Conservation (phyloP, 2,113 vertebrate genomes). For the Piaya cayana region DNA sequence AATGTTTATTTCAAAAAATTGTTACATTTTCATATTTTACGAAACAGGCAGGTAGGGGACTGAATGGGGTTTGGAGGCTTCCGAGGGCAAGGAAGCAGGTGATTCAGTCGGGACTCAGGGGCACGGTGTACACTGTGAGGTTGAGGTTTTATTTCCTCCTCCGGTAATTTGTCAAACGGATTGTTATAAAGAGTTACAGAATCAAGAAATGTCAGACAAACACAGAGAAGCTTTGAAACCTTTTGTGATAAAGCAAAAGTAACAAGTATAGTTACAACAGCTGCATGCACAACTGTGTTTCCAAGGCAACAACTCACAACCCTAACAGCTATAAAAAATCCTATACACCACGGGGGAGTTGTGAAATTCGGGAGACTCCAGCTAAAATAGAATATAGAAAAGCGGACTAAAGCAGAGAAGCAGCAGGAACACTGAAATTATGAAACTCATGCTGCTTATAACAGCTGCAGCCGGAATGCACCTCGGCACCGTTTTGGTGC, state of each 20-base stretch:
- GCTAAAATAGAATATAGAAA: constrained; percentile 43
- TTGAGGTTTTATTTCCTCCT: constrained; percentile 24
- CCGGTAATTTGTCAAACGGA: constrained; percentile 32
- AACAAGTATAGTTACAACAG: constrained; percentile 56
- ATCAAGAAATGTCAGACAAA: constrained; percentile 44
- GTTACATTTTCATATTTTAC: neutral
- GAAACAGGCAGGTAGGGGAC: neutral
- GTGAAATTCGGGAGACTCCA: constrained; percentile 45
- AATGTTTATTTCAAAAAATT: neutral
- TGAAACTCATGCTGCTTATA: neutral
- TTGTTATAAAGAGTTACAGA: constrained; percentile 23
- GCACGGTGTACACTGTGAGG: neutral
- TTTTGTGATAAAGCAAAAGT: constrained; percentile 45
- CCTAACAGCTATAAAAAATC: constrained; percentile 30
- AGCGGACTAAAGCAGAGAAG: constrained; percentile 12
- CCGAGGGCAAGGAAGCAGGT: neutral
- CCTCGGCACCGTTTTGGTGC: neutral
- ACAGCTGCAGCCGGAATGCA: neutral
- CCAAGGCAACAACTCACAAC: constrained; percentile 56
- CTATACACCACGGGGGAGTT: constrained; percentile 27
- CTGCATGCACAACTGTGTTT: constrained; percentile 70
- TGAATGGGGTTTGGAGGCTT: neutral
- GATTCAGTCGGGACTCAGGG: neutral
- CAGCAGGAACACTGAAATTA: constrained; percentile 13
- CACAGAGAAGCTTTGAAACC: constrained; percentile 39